Conservation (phyloP, 2,888 invertebrate species). For the Hetaerina titia region DNA sequence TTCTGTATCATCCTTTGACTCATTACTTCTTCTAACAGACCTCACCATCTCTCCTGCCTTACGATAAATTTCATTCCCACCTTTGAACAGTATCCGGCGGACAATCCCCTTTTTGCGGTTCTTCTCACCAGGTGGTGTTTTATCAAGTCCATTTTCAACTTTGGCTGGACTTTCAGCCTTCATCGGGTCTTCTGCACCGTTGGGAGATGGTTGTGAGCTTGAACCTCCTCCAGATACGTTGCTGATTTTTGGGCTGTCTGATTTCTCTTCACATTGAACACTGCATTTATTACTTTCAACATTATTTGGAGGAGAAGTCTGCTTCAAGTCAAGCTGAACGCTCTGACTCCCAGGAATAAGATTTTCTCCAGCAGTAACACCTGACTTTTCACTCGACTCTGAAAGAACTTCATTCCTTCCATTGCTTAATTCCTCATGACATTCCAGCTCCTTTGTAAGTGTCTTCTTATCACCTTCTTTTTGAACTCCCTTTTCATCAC, state of each 20-base stretch:
- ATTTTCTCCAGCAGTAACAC: not conserved
- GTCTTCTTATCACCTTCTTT: not conserved
- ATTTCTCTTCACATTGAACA: not conserved
- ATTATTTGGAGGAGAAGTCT: not conserved
- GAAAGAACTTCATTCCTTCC: not conserved
- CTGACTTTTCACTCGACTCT: not conserved
- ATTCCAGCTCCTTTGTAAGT: no score
- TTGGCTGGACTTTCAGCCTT: not conserved
- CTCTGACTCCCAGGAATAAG: not conserved
- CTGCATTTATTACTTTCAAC: not conserved
- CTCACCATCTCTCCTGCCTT: slow-evolving; percentile 58
- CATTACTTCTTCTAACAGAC: slow-evolving; percentile 38
- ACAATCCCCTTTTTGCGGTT: slow-evolving; percentile 54
- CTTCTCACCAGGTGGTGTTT: slow-evolving; percentile 44
- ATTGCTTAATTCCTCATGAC: no score
- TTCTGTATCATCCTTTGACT: slow-evolving; percentile 40
- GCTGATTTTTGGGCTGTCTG: not conserved
- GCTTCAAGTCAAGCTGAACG: not conserved
- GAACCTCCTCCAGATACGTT: not conserved
- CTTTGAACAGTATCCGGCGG: slow-evolving; percentile 35
- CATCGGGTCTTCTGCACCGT: not conserved
- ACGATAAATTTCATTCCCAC: slow-evolving; percentile 54
- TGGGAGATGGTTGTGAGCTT: not conserved
- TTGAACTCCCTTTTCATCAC: not conserved
- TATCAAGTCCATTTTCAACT: not conserved